Evolutionary conservation across 2,888 invertebrate species (phyloP), one percentile per base, ranked within the genome.

Genomic region (Aproaerema taeniolella): DNA sequence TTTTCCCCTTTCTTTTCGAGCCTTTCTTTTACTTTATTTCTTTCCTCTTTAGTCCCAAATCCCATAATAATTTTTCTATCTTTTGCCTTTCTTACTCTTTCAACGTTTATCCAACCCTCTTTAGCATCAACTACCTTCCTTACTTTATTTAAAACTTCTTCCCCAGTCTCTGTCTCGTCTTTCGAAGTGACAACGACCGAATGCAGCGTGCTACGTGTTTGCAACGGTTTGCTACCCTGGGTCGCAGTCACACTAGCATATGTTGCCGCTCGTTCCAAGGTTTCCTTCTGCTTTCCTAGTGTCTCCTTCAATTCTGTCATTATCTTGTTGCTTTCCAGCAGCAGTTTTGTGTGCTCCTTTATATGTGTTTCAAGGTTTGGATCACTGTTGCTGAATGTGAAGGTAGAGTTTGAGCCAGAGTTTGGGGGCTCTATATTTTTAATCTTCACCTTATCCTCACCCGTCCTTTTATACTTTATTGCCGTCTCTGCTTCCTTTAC

Each of bases 61-160:
- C 45, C 40, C 26, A 48, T 32, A 10, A 48, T 37, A 1, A 48
- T 25, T 28, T 43, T 48, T 9, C 43, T 29, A n/a, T 48, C 45
- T 16, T 31, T 48, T 0, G 33, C 43, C 8, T 45, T 48, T 10
- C 43, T 33, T 0, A 42, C 35, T 16, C 17, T 42, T 1, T 47
- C 44, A 7, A 44, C 31, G 10, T 14, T 20, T 1, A 41, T 14
- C 17, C 41, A 16, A 1, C 37, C 46, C 14, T 43, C 43, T 11
- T 41, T 43, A 2, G 41, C 39, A 7, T 43, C 24, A 0, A 38
- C 13, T 8, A 16, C 39, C 8, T 39, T 31, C 13, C 41, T 41
- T 7, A 43, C 11, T 8, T 14, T 36, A 2, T 38, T 24, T 9
- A 43, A 11, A 0, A 46, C 41, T 16, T 38, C 13, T 7, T 46